phyloP scores from a whole-genome alignment of 2,888 invertebrate genomes.

The Dicranocentrus wangi region DNA sequence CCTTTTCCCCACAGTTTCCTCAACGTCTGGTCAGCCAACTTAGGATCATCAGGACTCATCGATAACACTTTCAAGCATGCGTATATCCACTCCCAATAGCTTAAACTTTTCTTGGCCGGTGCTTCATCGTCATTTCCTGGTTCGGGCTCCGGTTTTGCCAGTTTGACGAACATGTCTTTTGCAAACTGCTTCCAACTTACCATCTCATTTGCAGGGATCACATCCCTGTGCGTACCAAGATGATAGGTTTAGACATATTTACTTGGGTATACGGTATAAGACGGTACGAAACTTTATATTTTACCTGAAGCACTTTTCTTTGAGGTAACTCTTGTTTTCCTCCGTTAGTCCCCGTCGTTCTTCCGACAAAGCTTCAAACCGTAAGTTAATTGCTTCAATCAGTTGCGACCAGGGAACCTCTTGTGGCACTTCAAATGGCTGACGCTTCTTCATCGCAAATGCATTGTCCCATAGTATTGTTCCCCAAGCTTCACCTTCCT shows the following conservation, averaged over 20 bases:
- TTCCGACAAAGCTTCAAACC: constrained; percentile 10
- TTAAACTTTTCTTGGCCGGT: constrained; percentile 15
- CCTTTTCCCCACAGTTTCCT: constrained; percentile 39
- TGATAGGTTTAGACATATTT: not conserved
- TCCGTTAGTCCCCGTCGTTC: constrained; percentile 28
- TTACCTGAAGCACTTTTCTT: constrained; percentile 35
- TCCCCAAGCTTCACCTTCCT: constrained; percentile 47
- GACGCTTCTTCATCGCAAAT: constrained; percentile 23
- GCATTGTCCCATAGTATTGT: constrained; percentile 58
- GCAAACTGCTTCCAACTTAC: constrained; percentile 47
- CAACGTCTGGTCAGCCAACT: constrained; percentile 26
- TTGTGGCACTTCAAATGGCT: constrained; percentile 36
- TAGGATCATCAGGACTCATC: constrained; percentile 30
- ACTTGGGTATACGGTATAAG: too few relatives aligned
- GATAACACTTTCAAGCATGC: constrained; percentile 36
- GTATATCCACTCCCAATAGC: constrained; percentile 46
- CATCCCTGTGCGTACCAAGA: constrained; percentile 2
- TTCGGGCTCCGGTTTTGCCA: not conserved
- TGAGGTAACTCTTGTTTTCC: constrained; percentile 31
- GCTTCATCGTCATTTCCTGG: not conserved
- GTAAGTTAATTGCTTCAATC: constrained; percentile 34
- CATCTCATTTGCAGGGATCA: constrained; percentile 2
- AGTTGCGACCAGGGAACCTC: constrained; percentile 25
- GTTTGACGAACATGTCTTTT: not conserved
- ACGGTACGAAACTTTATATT: too few relatives aligned